phyloP scores from a whole-genome alignment of 2,888 invertebrate species.

The Protodeltote pygarga region DNA sequence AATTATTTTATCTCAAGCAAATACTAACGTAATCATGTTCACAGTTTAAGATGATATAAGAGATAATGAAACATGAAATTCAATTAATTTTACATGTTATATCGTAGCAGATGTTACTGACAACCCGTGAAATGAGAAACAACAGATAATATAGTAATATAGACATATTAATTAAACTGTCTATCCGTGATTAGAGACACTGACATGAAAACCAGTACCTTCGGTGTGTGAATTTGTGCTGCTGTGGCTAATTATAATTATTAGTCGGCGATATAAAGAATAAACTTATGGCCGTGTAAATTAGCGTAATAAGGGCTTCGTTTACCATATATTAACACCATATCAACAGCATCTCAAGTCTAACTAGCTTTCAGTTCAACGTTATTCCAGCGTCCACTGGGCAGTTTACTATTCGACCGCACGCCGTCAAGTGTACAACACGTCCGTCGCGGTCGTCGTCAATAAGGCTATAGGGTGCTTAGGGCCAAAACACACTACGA shows the following conservation, averaged over 20 bases:
- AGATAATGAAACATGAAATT: slow-evolving; percentile 42
- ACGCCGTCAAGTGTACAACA: too few species aligned
- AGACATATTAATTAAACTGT: slow-evolving; percentile 28
- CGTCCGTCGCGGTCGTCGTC: too few species aligned
- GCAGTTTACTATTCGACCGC: too few species aligned
- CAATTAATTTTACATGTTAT: slow-evolving; percentile 32
- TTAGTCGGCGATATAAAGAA: too few species aligned
- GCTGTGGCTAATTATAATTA: slow-evolving; percentile 11
- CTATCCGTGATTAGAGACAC: slow-evolving; percentile 2
- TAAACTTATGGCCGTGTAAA: too few species aligned
- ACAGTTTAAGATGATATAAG: slow-evolving; percentile 35
- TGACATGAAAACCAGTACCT: not conserved
- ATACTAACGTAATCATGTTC: slow-evolving; percentile 20
- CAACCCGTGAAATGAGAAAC: slow-evolving; percentile 47
- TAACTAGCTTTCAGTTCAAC: too few species aligned
- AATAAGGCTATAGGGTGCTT: too few species aligned
- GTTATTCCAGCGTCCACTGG: too few species aligned
- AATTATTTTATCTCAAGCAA: slow-evolving; percentile 35
- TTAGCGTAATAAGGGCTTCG: too few species aligned
- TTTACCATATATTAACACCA: too few species aligned
- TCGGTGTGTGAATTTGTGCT: not conserved
- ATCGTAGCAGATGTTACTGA: slow-evolving; percentile 27
- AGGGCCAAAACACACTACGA: too few species aligned
- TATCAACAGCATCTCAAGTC: too few species aligned
- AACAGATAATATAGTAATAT: slow-evolving; percentile 27